Percentiles rank a stretch among this genome's conserved stretches.
phyloP scores from a whole-genome alignment of 1,140 invertebrate genomes.

The Heliconius melpomene region DNA sequence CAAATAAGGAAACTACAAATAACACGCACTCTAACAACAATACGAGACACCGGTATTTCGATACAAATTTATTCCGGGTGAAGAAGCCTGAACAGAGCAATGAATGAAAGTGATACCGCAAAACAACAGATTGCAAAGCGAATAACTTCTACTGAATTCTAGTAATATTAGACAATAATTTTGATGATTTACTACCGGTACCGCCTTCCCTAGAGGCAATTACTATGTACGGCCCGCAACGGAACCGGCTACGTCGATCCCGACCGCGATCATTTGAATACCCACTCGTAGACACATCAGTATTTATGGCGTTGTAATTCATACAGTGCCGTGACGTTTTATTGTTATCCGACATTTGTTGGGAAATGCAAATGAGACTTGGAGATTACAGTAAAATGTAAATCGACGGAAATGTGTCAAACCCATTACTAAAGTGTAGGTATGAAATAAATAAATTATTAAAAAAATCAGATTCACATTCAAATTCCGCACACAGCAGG shows the following conservation, averaged over 20 bases:
- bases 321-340: constrained; percentile 65
- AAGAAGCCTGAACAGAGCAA: constrained; percentile 65
- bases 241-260: constrained; percentile 73
- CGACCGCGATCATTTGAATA: constrained; percentile 75
- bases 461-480: too few relatives aligned
- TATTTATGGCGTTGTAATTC: constrained; percentile 73
- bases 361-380: constrained; percentile 57
- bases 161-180: constrained; percentile 77
- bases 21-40: constrained; percentile 40
- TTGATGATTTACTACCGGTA: constrained; percentile 70
- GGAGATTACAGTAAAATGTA: constrained; percentile 39
- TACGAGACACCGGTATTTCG: constrained; percentile 44
- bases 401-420: constrained; percentile 21
- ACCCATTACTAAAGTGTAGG: constrained; percentile 15
- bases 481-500: too few relatives aligned
- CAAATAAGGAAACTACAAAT: constrained; percentile 33
- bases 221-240: constrained; percentile 68
- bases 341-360: constrained; percentile 61
- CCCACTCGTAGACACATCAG: constrained; percentile 64
- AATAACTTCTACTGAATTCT: constrained; percentile 50
- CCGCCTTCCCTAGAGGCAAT: constrained; percentile 68
- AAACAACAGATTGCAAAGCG: constrained; percentile 69
- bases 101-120: constrained; percentile 66
- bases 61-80: constrained; percentile 59
- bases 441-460: background rate